Evolutionary conservation across 2,888 invertebrate genomes (phyloP).

Genomic region (Metacarcinus magister): DNA sequence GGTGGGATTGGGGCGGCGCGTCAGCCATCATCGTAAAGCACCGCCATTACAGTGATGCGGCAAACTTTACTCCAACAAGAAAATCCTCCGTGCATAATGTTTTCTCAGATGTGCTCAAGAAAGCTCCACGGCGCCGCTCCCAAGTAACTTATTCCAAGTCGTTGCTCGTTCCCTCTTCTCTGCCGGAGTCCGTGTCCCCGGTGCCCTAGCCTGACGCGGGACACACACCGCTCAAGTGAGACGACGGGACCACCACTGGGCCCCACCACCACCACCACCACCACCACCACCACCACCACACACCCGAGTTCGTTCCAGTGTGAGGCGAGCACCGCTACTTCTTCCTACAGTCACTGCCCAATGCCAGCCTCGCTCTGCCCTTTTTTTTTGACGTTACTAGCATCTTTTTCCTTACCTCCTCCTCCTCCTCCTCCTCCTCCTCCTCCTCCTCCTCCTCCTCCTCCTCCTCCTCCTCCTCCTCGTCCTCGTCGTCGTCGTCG

Average conservation of each 20-base stretch:
- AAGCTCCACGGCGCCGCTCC: not conserved
- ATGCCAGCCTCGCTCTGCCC: not conserved
- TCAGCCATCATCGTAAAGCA: constrained; percentile 11
- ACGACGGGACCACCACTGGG: not conserved
- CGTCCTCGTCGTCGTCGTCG: not conserved
- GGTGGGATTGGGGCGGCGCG: not conserved
- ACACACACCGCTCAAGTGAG: not conserved
- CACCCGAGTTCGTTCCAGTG: too few species aligned
- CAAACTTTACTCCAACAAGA: constrained; percentile 35
- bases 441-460: constrained; percentile 20
- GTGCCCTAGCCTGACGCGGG: not conserved
- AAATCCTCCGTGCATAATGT: constrained; percentile 43
- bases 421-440: not conserved
- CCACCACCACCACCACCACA: too few species aligned
- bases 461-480: not conserved
- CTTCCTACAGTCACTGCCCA: not conserved
- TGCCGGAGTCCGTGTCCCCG: not conserved
- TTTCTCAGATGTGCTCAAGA: constrained; percentile 36
- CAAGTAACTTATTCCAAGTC: not conserved
- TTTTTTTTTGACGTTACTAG: not conserved
- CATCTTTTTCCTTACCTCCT: not conserved
- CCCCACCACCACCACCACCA: too few species aligned
- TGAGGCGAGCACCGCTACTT: too few species aligned
- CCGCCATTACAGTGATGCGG: constrained; percentile 21
- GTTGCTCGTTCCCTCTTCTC: not conserved